Evolutionary conservation across 2,888 invertebrate genomes (phyloP).

Genomic region (Amiota minor): DNA sequence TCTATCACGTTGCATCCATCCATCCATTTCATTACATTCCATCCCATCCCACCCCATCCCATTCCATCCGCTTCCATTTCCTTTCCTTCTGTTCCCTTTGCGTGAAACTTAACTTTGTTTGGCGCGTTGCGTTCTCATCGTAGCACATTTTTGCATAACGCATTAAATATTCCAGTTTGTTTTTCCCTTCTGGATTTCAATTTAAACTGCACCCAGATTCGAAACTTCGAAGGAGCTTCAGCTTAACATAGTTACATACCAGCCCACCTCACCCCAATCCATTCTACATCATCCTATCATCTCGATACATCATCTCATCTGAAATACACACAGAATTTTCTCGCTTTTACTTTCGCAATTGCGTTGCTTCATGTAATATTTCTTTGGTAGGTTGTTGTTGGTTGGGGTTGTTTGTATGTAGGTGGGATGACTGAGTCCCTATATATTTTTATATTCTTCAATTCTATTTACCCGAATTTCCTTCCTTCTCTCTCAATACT

Average conservation of each 20-base stretch:
- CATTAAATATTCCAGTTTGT: conserved; percentile 65
- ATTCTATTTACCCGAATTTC: too few relatives aligned
- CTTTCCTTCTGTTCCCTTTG: too few relatives aligned
- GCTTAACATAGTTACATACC: background rate
- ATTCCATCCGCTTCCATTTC: background rate
- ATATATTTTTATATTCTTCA: too few relatives aligned
- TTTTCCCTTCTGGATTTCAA: conserved; percentile 58
- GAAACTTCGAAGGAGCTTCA: conserved; percentile 3
- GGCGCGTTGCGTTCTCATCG: background rate
- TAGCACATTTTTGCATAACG: conserved; percentile 60
- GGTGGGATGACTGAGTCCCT: too few relatives aligned
- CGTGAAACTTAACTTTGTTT: background rate
- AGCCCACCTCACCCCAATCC: background rate
- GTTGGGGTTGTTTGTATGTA: too few relatives aligned
- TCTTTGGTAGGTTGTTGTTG: too few relatives aligned
- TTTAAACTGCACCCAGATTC: conserved; percentile 56
- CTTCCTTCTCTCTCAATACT: too few relatives aligned
- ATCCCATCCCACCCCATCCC: background rate
- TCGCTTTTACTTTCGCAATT: conserved; percentile 10
- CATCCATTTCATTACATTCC: background rate
- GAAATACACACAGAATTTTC: background rate
- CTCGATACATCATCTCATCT: background rate
- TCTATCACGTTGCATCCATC: background rate
- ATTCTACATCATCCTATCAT: background rate
- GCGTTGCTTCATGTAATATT: background rate